These are phyloP conservation scores for Anniella stebbinsi DNA, from an alignment of 2,797 vertebrate species.

Conservation along the genomic window DNA sequence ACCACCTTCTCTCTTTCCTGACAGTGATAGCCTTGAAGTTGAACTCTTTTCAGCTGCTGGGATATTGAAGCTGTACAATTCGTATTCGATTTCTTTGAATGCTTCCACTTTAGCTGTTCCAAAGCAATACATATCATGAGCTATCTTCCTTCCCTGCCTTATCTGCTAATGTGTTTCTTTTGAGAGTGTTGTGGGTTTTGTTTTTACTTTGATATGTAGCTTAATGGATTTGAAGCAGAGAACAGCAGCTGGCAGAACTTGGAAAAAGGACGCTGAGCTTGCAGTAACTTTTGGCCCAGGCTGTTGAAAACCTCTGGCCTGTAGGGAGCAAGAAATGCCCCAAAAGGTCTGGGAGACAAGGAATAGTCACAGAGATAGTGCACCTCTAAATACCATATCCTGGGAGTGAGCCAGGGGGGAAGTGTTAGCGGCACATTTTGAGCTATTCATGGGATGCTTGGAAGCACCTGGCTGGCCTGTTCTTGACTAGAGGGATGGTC, in stretches of 20 bases:
- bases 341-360: background rate
- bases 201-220: constrained; percentile 5
- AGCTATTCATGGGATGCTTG: no score
- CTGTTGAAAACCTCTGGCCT: background rate
- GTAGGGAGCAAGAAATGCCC: background rate
- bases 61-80: constrained; percentile 64
- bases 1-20: constrained; percentile 35
- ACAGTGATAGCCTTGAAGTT: constrained; percentile 65
- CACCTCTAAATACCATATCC: background rate
- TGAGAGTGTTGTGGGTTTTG: background rate
- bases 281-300: background rate
- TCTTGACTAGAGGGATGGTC: no score
- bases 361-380: background rate
- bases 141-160: constrained; percentile 12
- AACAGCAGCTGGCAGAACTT: background rate
- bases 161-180: constrained; percentile 40
- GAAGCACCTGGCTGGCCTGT: no score
- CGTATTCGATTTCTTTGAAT: constrained; percentile 57
- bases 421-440: no score
- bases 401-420: no score
- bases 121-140: constrained; percentile 29
- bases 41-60: constrained; percentile 62
- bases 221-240: constrained; percentile 34
- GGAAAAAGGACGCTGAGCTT: background rate
- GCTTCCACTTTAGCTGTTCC: constrained; percentile 16